Conservation (phyloP, 2,797 vertebrate genomes). For the Sphaeramia orbicularis region DNA sequence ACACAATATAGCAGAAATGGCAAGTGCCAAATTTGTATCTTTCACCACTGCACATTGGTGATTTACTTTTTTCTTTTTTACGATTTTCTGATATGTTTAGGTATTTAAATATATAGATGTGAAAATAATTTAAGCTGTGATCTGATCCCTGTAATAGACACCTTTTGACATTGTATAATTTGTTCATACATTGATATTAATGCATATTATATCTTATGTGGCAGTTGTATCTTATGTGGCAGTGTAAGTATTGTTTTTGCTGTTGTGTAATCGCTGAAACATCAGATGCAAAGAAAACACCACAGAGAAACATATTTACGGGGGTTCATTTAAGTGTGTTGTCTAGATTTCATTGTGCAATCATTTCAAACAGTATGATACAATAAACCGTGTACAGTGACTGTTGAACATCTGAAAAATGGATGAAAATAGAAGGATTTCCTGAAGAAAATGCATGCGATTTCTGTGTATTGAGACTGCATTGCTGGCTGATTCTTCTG, state of each 20-base stretch:
- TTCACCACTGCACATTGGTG: conserved; percentile 77
- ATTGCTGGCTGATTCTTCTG: conserved; percentile 42
- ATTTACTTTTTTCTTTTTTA: conserved; percentile 52
- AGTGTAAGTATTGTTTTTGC: conserved; percentile 60
- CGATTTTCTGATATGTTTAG: conserved; percentile 59
- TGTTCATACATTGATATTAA: conserved; percentile 60
- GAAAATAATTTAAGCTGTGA: conserved; percentile 79
- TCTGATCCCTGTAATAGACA: conserved; percentile 57
- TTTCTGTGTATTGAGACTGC: conserved; percentile 42
- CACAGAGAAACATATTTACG: conserved; percentile 32
- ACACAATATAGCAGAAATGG: conserved; percentile 62
- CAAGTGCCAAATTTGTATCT: conserved; percentile 78
- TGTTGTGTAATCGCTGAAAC: conserved; percentile 49
- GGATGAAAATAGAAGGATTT: conserved; percentile 35
- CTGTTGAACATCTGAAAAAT: conserved; percentile 31
- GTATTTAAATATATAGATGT: conserved; percentile 77
- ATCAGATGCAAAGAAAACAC: conserved; percentile 48
- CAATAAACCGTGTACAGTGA: conserved; percentile 45
- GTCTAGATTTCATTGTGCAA: conserved; percentile 64
- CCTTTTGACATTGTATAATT: conserved; percentile 63
- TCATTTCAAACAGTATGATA: conserved; percentile 42
- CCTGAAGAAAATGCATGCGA: conserved; percentile 48
- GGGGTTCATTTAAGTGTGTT: conserved; percentile 45
- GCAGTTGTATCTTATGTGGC: conserved; percentile 25
- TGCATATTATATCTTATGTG: conserved; percentile 60